Conservation (phyloP, 2,113 vertebrate genomes). For the Amphilophus citrinellus region DNA sequence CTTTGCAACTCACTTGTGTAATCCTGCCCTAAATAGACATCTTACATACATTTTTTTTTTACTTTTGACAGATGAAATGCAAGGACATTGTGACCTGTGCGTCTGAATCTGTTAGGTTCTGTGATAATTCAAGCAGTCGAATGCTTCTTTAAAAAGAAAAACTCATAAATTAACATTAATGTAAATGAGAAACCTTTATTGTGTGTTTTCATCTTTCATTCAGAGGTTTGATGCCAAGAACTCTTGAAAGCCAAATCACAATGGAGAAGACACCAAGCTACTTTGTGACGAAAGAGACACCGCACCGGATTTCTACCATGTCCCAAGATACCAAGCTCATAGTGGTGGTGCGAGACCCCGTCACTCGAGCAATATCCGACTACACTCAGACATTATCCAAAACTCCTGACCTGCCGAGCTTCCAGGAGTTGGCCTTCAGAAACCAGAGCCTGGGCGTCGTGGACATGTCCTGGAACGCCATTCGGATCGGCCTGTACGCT, state of each 20-base stretch:
- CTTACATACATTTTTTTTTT: slow-evolving; percentile 5
- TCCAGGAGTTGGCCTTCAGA: slow-evolving; percentile 91
- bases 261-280: slow-evolving; percentile 97
- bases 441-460: slow-evolving; percentile 91
- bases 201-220: slow-evolving; percentile 49
- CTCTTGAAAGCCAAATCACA: slow-evolving; percentile 90
- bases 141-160: slow-evolving; percentile 3
- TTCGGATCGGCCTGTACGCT: slow-evolving; percentile 92
- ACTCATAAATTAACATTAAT: slow-evolving; percentile 13
- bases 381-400: slow-evolving; percentile 84
- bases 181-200: slow-evolving; percentile 21
- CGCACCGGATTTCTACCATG: slow-evolving; percentile 89
- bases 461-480: slow-evolving; percentile 92
- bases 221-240: slow-evolving; percentile 93
- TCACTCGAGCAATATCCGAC: slow-evolving; percentile 80
- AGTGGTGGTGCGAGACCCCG: slow-evolving; percentile 89
- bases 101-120: slow-evolving; percentile 3
- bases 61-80: slow-evolving; percentile 28
- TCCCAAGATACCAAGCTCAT: slow-evolving; percentile 89
- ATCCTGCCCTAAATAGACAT: slow-evolving; percentile 53
- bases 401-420: slow-evolving; percentile 92
- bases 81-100: slow-evolving; percentile 44
- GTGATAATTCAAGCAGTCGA: neutral
- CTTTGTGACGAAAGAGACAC: slow-evolving; percentile 91
- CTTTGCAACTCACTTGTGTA: slow-evolving; percentile 37